Evolutionary conservation across 2,888 invertebrate species (phyloP).

Genomic region (Nematopogon swammerdamellus): DNA sequence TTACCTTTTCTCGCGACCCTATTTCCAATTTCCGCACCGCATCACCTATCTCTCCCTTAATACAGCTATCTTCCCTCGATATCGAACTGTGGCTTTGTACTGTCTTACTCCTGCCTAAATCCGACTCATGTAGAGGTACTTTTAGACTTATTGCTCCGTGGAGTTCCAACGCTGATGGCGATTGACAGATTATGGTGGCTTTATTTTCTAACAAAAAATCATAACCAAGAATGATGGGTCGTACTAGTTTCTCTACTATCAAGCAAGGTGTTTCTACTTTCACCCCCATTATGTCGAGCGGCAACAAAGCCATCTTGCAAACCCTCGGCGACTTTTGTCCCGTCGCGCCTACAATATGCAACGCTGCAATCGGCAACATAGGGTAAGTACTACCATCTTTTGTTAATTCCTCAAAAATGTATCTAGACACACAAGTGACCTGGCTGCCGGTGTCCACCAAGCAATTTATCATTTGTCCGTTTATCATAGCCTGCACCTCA

Average conservation of each 20-base stretch:
- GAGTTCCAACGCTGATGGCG: neutral
- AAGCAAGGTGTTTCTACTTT: neutral
- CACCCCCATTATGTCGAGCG: neutral
- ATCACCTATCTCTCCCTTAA: too few species aligned
- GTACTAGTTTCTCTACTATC: neutral
- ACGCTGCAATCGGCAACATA: neutral
- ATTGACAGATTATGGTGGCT: neutral
- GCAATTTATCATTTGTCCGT: neutral
- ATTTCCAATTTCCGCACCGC: too few species aligned
- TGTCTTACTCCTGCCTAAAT: too few species aligned
- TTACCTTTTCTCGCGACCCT: too few species aligned
- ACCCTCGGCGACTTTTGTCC: neutral
- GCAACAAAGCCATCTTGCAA: neutral
- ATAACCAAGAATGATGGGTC: constrained; percentile 1
- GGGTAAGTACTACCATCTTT: too few species aligned
- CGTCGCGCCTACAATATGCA: neutral
- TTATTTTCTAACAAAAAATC: neutral
- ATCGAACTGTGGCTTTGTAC: too few species aligned
- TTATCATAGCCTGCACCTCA: neutral
- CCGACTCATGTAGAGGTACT: too few species aligned
- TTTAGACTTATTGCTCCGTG: neutral
- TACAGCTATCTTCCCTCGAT: too few species aligned
- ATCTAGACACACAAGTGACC: neutral
- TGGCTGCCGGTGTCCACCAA: constrained; percentile 2
- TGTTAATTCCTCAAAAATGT: neutral